These are phyloP conservation scores for Anodontia alba DNA, from an alignment of 2,888 invertebrate species.

Conservation along the genomic window DNA sequence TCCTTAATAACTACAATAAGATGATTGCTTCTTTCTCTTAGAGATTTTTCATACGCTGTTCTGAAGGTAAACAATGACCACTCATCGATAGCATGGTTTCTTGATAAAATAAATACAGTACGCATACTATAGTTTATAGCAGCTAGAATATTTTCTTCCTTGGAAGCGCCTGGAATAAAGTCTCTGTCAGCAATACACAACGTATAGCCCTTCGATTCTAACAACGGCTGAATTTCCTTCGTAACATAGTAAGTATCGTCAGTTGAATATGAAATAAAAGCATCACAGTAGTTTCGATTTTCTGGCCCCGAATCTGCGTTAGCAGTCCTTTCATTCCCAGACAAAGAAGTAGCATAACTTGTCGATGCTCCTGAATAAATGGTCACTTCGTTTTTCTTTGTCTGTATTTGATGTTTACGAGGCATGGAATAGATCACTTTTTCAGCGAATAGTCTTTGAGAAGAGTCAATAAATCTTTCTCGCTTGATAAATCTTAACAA, in stretches of 20 bases:
- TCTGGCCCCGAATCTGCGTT: not conserved
- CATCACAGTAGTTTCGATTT: not conserved
- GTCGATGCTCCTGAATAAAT: not conserved
- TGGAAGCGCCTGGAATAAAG: not conserved
- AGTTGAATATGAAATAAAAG: not conserved
- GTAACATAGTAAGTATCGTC: not conserved
- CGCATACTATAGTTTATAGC: not conserved
- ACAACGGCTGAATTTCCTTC: not conserved
- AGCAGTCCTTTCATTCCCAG: not conserved
- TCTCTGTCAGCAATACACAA: not conserved
- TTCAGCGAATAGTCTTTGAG: not conserved
- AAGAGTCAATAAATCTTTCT: not conserved
- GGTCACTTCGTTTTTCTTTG: not conserved
- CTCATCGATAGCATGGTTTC: not conserved
- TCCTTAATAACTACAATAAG: conserved; percentile 41
- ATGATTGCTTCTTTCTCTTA: conserved; percentile 50
- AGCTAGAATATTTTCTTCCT: not conserved
- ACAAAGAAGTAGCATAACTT: not conserved
- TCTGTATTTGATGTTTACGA: not conserved
- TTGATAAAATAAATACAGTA: not conserved
- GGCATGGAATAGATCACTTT: not conserved
- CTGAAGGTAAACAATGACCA: conserved; percentile 29
- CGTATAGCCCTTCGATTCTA: not conserved
- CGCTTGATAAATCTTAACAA: not conserved
- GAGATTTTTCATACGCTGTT: conserved; percentile 47